Evolutionary conservation across 2,113 vertebrate genomes (phyloP), one percentile per base, ranked within the genome.

Genomic region (Rafetus swinhoei): DNA sequence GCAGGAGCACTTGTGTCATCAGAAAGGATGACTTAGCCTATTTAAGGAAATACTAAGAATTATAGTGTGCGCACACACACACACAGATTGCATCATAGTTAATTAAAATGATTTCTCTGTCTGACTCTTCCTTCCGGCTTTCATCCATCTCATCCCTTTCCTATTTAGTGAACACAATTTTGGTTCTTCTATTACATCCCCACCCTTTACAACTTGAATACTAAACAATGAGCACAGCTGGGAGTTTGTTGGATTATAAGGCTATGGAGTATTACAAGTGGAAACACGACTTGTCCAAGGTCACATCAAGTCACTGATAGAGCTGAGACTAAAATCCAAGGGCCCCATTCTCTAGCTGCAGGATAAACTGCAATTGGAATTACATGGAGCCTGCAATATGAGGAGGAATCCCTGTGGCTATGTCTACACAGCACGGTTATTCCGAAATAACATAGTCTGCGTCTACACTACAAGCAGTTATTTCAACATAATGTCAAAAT

Each of bases 11-110:
- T 92, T 55, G 81, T 77, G 84, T 45, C 45, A 8, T 8, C 2
- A 90, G 29, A 59, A 92, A 77, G 62, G 65, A 85, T 87, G 91
- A 93, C 77, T 93, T 86, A 92, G 65, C 39, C 24, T 5, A 84
- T 74, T 8, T 24, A 72, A 91, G 88, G 89, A 74, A 91, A 87
- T 50, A 24, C 14, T 22, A 54, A 45, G 52, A 92, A 90, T 84
- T 87, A 59, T 18, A 77, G 45, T 82, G 86, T 55, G 85, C 85
- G 76, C 53, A 80, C 55, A 85, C 90, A 82, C 85, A 91, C 74
- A 76, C 29, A 93, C 81, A 25, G 84, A 50, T 50, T 79, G 86
- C 88, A 54, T 32, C 29, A 52, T 39, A 22, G 7, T 76, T 92
- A 82, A 87, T 87, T 82, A 84, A 82, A 77, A 84, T 82, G 83